These are phyloP conservation scores for Andrena bicolor DNA, from an alignment of 2,888 invertebrate species.

Conservation along the genomic window DNA sequence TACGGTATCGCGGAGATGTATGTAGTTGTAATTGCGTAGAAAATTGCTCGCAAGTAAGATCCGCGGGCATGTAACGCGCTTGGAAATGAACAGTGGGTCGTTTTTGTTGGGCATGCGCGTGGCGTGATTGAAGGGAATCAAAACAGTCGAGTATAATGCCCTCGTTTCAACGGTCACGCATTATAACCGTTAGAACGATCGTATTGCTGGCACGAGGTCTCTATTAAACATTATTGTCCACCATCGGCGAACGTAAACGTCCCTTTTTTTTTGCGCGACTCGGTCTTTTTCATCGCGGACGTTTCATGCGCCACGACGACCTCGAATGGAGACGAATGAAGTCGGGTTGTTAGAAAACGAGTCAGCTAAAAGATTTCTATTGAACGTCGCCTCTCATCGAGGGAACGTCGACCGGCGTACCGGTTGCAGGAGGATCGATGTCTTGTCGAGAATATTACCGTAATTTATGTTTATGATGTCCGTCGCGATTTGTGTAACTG, in stretches of 20 bases:
- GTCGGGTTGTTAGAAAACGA: slow-evolving; percentile 18
- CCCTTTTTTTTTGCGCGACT: slow-evolving; percentile 5
- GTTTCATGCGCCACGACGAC: slow-evolving; percentile 32
- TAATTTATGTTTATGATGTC: slow-evolving; percentile 9
- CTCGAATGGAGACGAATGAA: slow-evolving; percentile 24
- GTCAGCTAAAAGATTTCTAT: slow-evolving; percentile 29
- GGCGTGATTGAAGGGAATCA: not conserved
- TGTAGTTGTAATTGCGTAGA: not conserved
- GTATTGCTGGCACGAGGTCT: slow-evolving; percentile 21
- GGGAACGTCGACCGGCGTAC: not conserved
- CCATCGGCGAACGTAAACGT: slow-evolving; percentile 27
- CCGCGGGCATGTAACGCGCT: not conserved
- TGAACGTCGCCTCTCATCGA: slow-evolving; percentile 5
- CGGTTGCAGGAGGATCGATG: slow-evolving; percentile 11
- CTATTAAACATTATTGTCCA: slow-evolving; percentile 45
- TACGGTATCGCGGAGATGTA: not conserved
- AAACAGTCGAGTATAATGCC: slow-evolving; percentile 42
- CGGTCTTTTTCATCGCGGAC: slow-evolving; percentile 22
- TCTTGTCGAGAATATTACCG: slow-evolving; percentile 14
- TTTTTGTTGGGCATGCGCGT: not conserved
- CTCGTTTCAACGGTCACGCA: slow-evolving; percentile 45
- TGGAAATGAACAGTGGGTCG: not conserved
- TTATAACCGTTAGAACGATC: slow-evolving; percentile 53
- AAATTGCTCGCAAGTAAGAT: not conserved
- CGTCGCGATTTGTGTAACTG: not conserved